Conservation (phyloP, 2,797 vertebrate species). For the Enteromius afrohamiltoni region DNA sequence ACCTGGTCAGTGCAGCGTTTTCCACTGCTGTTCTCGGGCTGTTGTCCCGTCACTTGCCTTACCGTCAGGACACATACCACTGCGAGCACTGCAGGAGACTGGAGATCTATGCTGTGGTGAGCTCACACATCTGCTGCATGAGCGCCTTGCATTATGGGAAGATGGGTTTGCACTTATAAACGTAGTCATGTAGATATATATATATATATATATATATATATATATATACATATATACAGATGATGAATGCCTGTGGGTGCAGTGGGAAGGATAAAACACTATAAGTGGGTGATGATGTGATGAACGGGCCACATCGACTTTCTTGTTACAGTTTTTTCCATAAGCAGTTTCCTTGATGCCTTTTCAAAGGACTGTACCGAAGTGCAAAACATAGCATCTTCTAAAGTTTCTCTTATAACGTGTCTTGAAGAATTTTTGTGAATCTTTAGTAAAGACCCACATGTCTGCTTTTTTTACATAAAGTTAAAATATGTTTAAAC, state of each 20-base stretch:
- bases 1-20: constrained; percentile 81
- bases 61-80: constrained; percentile 82
- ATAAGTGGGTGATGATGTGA: constrained; percentile 10
- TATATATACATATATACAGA: background rate
- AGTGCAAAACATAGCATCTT: constrained; percentile 56
- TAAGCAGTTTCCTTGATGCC: constrained; percentile 21
- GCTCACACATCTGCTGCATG: constrained; percentile 8
- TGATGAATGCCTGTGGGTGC: constrained; percentile 4
- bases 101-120: constrained; percentile 80
- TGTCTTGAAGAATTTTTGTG: background rate
- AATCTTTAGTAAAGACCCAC: background rate
- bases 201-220: too few relatives aligned
- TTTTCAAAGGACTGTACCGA: constrained; percentile 64
- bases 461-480: background rate
- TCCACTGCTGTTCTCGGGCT: constrained; percentile 79
- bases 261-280: constrained; percentile 19
- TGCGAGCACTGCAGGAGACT: constrained; percentile 80
- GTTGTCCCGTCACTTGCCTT: constrained; percentile 82
- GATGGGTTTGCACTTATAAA: background rate
- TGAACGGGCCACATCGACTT: constrained; percentile 1
- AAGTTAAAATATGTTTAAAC: background rate
- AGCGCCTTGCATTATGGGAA: background rate
- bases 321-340: constrained; percentile 61
- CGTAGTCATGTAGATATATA: background rate
- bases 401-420: background rate